A percentile compares a stretch with the other conserved stretches of the same genome.
phyloP scores from a whole-genome alignment of 2,888 invertebrate species.

The Dendrolimus houi region DNA sequence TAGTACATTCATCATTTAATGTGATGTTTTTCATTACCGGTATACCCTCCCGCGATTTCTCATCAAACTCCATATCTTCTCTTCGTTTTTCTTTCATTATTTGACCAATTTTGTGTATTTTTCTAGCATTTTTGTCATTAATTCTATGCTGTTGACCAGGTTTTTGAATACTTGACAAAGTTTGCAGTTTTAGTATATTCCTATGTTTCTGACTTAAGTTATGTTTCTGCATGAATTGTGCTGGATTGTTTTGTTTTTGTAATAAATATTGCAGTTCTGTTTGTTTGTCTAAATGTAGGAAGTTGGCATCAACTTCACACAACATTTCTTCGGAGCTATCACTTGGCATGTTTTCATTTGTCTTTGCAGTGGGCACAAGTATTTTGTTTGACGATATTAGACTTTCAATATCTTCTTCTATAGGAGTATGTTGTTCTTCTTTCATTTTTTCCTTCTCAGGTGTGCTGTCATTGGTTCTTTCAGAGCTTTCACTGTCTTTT shows the following conservation, averaged over 20 bases:
- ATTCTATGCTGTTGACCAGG: conserved; percentile 54
- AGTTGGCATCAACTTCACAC: conserved; percentile 44
- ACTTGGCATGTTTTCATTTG: conserved; percentile 30
- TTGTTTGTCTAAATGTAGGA: conserved; percentile 57
- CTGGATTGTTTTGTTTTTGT: conserved; percentile 69
- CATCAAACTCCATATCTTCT: conserved; percentile 39
- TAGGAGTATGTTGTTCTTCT: conserved; percentile 18
- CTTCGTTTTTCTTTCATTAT: conserved; percentile 47
- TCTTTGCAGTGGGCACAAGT: conserved; percentile 49
- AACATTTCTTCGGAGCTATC: conserved; percentile 48
- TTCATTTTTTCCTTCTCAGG: conserved; percentile 48
- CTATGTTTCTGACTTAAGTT: conserved; percentile 56
- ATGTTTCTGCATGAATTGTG: conserved; percentile 55
- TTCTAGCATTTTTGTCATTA: conserved; percentile 57
- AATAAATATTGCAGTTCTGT: conserved; percentile 64
- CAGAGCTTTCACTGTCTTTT: conserved; percentile 52
- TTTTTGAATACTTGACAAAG: conserved; percentile 47
- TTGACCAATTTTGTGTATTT: conserved; percentile 64
- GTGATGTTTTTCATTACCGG: conserved; percentile 57
- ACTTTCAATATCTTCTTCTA: conserved; percentile 68
- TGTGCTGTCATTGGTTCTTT: conserved; percentile 48
- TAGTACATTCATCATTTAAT: conserved; percentile 77
- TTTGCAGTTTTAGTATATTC: conserved; percentile 53
- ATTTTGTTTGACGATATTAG: conserved; percentile 71
- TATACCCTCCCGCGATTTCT: conserved; percentile 35